Evolutionary conservation across 2,888 invertebrate genomes (phyloP).

Genomic region (Caenorhabditis plicata): DNA sequence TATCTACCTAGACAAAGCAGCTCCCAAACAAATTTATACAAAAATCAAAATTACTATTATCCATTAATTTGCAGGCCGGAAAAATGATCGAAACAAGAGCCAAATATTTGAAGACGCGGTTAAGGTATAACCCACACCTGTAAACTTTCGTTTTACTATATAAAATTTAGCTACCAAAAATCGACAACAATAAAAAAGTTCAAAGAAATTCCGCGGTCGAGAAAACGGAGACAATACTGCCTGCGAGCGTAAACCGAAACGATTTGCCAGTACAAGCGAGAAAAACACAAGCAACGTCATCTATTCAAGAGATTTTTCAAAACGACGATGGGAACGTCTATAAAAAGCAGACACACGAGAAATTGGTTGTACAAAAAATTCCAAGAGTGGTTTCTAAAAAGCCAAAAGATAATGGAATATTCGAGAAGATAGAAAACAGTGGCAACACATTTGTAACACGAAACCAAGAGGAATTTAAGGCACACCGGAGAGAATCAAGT

Average conservation of each 20-base stretch:
- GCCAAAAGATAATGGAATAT: too few species aligned
- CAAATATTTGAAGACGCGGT: slow-evolving; percentile 11
- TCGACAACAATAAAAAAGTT: too few species aligned
- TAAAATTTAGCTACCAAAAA: too few species aligned
- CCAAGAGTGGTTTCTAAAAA: too few species aligned
- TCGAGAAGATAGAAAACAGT: background rate
- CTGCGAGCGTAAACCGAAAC: background rate
- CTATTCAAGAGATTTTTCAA: slow-evolving; percentile 3
- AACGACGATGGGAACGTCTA: background rate
- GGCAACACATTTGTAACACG: background rate
- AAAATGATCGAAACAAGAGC: slow-evolving; percentile 7
- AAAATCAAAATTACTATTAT: too few species aligned
- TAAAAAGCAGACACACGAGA: background rate
- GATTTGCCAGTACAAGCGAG: slow-evolving; percentile 1
- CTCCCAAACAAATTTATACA: too few species aligned
- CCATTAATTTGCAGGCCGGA: too few species aligned
- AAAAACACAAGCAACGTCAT: slow-evolving; percentile 2
- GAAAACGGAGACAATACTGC: background rate
- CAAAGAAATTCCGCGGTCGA: slow-evolving; percentile 4
- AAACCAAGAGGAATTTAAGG: background rate
- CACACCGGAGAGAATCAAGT: background rate
- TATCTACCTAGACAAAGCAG: too few species aligned
- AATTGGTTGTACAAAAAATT: too few species aligned
- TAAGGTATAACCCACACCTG: too few species aligned
- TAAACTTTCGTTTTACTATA: too few species aligned